Conservation (phyloP, 2,888 invertebrate genomes). For the Ditula angustiorana region DNA sequence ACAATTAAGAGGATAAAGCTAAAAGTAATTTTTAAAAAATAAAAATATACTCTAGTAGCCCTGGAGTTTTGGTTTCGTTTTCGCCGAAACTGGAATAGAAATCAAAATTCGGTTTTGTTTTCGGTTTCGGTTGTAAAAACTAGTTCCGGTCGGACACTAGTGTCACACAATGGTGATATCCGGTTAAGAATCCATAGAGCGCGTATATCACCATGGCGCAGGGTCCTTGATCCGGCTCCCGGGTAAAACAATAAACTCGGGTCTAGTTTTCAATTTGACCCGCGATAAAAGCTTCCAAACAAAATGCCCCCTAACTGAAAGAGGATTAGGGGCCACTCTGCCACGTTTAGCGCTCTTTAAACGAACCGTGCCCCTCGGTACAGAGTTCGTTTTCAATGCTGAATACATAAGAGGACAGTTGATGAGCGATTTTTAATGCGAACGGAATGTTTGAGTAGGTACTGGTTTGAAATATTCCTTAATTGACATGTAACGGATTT, state of each 20-base stretch:
- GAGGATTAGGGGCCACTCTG: constrained; percentile 19
- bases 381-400: neutral
- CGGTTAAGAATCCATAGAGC: neutral
- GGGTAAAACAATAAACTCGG: constrained; percentile 25
- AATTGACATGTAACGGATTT: neutral
- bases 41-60: too few relatives aligned
- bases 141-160: too few relatives aligned
- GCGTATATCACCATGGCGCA: constrained; percentile 11
- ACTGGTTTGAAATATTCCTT: neutral
- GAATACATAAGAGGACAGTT: constrained; percentile 17
- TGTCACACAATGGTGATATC: neutral
- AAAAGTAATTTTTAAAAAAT: too few relatives aligned
- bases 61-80: too few relatives aligned
- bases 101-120: too few relatives aligned
- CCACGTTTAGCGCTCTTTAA: constrained; percentile 20
- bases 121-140: too few relatives aligned
- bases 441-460: neutral
- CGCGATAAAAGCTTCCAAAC: constrained; percentile 30
- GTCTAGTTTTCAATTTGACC: constrained; percentile 31
- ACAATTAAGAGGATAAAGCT: too few relatives aligned
- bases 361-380: neutral
- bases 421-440: constrained; percentile 16
- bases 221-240: neutral
- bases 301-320: constrained; percentile 26
- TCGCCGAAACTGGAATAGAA: too few relatives aligned